Percentiles rank a stretch among this genome's conserved stretches.
phyloP scores from a whole-genome alignment of 2,888 invertebrate species.

The Hirtodrosophila cameraria region DNA sequence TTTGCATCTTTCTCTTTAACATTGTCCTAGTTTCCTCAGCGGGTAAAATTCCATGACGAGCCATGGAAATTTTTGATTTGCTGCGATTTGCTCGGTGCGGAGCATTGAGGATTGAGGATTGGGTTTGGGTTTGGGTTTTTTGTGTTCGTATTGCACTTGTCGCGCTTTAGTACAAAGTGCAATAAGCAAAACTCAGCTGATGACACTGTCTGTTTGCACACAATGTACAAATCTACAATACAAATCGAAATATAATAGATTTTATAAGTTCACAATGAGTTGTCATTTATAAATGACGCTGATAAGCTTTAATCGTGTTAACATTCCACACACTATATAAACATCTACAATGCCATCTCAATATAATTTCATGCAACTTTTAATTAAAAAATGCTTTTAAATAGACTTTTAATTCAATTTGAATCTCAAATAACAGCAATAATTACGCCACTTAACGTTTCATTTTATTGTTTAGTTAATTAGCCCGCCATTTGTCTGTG shows the following conservation, averaged over 20 bases:
- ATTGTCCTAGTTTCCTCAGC: constrained; percentile 69
- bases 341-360: constrained; percentile 1
- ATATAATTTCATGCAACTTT: neutral
- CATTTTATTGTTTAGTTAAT: constrained; percentile 6
- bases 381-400: neutral
- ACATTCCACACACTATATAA: neutral
- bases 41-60: constrained; percentile 62
- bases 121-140: constrained; percentile 13
- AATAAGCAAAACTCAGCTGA: constrained; percentile 27
- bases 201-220: constrained; percentile 3
- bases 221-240: neutral
- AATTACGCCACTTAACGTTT: neutral
- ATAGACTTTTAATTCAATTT: neutral
- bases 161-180: constrained; percentile 75
- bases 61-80: constrained; percentile 59
- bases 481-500: constrained; percentile 20
- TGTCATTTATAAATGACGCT: constrained; percentile 5
- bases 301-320: constrained; percentile 22
- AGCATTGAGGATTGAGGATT: constrained; percentile 7
- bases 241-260: constrained; percentile 11
- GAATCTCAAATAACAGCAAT: neutral
- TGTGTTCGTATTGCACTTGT: constrained; percentile 60
- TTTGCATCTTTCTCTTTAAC: constrained; percentile 19
- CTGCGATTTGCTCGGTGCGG: too few relatives aligned
- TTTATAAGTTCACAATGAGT: constrained; percentile 6